Evolutionary conservation across 2,113 vertebrate genomes (phyloP).

Genomic region (Labeo catla): DNA sequence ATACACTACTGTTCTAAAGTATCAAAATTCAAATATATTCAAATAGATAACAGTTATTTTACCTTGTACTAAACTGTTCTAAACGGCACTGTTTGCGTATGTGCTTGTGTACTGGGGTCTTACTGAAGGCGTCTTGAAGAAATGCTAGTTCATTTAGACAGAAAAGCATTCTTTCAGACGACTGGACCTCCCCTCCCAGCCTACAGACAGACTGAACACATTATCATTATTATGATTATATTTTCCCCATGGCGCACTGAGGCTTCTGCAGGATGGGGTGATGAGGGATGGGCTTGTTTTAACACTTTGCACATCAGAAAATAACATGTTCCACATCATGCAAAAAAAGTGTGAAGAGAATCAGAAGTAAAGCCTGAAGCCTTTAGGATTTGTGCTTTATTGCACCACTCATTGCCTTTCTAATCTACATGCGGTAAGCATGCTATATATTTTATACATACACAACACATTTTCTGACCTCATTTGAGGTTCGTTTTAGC

Average conservation of each 20-base stretch:
- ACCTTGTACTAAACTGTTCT: not conserved
- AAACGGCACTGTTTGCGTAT: not conserved
- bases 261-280: not conserved
- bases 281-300: not conserved
- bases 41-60: not conserved
- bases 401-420: not conserved
- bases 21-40: not conserved
- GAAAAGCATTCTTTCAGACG: constrained; percentile 47
- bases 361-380: not conserved
- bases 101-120: not conserved
- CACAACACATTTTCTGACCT: not conserved
- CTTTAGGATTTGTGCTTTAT: not conserved
- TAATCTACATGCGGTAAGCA: not conserved
- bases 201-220: constrained; percentile 70
- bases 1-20: too few relatives aligned
- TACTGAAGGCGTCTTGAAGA: constrained; percentile 37
- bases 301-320: not conserved
- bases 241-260: not conserved
- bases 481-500: not conserved
- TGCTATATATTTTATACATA: not conserved
- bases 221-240: constrained; percentile 20
- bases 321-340: not conserved
- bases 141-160: constrained; percentile 51
- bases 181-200: constrained; percentile 12
- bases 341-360: not conserved